Conservation (phyloP, 30 jellyfish, hydroid and myxozoan species). For the Pelagia noctiluca region DNA sequence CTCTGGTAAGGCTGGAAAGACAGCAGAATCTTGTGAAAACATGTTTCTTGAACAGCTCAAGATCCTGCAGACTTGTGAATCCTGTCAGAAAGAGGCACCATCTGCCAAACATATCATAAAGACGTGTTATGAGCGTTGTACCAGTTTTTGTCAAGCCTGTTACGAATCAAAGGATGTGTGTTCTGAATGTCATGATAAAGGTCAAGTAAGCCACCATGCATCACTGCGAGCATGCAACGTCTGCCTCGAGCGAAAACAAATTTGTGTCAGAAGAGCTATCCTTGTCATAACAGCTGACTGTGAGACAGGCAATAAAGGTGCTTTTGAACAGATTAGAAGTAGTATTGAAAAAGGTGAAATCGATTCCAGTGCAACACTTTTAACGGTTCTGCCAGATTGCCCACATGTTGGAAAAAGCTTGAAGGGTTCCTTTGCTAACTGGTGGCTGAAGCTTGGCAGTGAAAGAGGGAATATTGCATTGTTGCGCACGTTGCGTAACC, state of each 20-base stretch:
- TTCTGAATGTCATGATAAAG: constrained; percentile 19
- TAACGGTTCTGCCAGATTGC: constrained; percentile 13
- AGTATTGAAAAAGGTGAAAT: constrained; percentile 11
- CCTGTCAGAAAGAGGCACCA: constrained; percentile 43
- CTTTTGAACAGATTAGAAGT: constrained; percentile 17
- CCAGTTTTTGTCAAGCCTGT: constrained; percentile 17
- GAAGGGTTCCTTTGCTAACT: no score
- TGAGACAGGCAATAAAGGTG: constrained; percentile 37
- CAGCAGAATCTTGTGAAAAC: constrained; percentile 43
- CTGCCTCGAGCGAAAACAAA: constrained; percentile 22
- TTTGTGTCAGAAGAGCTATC: constrained; percentile 12
- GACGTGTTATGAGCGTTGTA: constrained; percentile 11
- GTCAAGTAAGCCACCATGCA: constrained; percentile 25
- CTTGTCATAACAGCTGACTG: constrained; percentile 31
- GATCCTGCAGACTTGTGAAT: constrained; percentile 57
- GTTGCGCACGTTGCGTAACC: constrained; percentile 18
- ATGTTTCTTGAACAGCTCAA: constrained; percentile 46
- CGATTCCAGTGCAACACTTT: not conserved
- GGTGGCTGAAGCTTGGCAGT: no score
- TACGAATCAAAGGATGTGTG: constrained; percentile 31
- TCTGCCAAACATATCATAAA: constrained; percentile 24
- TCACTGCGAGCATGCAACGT: constrained; percentile 30
- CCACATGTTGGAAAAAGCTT: no score
- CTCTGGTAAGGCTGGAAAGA: constrained; percentile 43
- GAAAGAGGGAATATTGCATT: constrained; percentile 21